Conservation (phyloP, 2,797 vertebrate species). For the Parauchenoglanis punctatus region DNA sequence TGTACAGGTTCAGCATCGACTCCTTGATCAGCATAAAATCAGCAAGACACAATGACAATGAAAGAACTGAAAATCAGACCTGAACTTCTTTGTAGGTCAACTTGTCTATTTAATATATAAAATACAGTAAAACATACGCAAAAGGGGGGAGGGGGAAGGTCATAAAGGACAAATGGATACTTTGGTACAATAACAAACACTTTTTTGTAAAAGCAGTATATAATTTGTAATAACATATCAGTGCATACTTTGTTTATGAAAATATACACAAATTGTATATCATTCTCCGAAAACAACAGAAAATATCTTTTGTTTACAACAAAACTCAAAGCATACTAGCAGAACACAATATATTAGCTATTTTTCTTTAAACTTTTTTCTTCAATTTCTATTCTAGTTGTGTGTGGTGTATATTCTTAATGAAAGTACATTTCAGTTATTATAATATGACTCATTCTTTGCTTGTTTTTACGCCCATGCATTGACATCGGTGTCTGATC, state of each 20-base stretch:
- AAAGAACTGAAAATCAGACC: conserved; percentile 46
- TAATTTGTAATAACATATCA: conserved; percentile 93
- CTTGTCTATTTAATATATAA: conserved; percentile 90
- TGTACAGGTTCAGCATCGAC: not conserved
- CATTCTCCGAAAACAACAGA: conserved; percentile 89
- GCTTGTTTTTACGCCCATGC: conserved; percentile 86
- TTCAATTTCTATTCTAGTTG: conserved; percentile 83
- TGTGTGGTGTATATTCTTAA: conserved; percentile 82
- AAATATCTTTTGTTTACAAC: conserved; percentile 79
- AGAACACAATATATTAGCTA: conserved; percentile 97
- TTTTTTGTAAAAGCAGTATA: conserved; percentile 93
- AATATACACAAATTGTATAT: conserved; percentile 96
- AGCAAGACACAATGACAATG: not conserved
- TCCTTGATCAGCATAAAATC: not conserved
- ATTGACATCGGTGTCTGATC: conserved; percentile 80
- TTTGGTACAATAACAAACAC: conserved; percentile 95
- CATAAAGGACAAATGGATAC: conserved; percentile 88
- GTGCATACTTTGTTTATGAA: conserved; percentile 97
- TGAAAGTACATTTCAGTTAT: conserved; percentile 77
- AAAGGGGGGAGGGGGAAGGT: conserved; percentile 78
- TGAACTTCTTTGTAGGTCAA: conserved; percentile 75
- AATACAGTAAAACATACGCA: conserved; percentile 87
- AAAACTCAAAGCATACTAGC: conserved; percentile 89
- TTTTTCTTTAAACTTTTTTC: conserved; percentile 80
- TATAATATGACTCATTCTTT: conserved; percentile 74